Base-by-base conservation (phyloP, 1,140 invertebrate genomes). In the Pseudomyrmex cubaensis region DNA sequence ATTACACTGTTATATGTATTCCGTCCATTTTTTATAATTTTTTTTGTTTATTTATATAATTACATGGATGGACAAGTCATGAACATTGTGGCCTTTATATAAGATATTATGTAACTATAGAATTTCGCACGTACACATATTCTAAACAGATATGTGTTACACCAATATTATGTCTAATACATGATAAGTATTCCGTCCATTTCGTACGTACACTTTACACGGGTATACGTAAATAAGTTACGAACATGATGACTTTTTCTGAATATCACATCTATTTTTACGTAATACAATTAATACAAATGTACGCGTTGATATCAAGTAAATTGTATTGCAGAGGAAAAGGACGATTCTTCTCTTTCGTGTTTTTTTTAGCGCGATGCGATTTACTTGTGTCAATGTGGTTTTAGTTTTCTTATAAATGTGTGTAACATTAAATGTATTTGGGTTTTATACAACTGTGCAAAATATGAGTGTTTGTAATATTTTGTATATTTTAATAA, bases 171-270 rank as follows among this genome's bases (percentile, higher is more conserved):
- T 35, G 35, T 35, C 5, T 35, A 7, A 35, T 35, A 35, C 1
- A 35, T 35, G 5, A 35, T 35, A 35, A 35, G 35, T 35, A 61
- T 59, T 87, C 78, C 87, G 74, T 89, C 86, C 74, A 86, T 85
- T 54, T 59, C 67, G 9, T 69, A 80, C 67, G 9, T 69, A 80
- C 4, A 13, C 35, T 44, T n/a, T 76, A 52, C 52, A 13, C 48
- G 61, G 1, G 73, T 2, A 0, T 20, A 56, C 13, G 86, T 15
- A n/a, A n/a, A 67, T 83, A 61, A 35, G 25, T 70, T 46, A 35
- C 35, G 4, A 12, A 84, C 12, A 52, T 13, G 13, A 52, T 52
- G 25, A 25, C 25, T 52, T 13, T 12, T 12, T 52, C 73, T n/a
- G 22, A 9, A 61, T 52, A 67, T 64, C 35, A 44, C 56, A 20